Base-by-base conservation (phyloP, 2,888 invertebrate species). In the Chalcis sispes region DNA sequence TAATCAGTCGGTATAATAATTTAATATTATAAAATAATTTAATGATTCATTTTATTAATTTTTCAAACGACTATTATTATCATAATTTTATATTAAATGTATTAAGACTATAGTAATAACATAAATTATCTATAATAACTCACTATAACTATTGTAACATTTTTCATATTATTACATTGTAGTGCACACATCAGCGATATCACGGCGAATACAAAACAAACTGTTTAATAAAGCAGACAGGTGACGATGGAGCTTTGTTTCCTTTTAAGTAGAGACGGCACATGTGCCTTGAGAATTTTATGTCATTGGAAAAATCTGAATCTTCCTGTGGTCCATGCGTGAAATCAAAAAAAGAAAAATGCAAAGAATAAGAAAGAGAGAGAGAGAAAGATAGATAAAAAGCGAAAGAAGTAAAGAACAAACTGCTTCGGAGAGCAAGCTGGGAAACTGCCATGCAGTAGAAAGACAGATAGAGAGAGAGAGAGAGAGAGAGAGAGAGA, bases 231-330 rank as follows among this genome's bases (percentile, higher is more conserved):
- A 70, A 70, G 61, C 40, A 50, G 29, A n/a, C 56, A 46, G 46
- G 72, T 62, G 62, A 58, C 50, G 56, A 72, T 27, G 32, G 52
- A 40, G 13, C 58, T 64, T 65, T 65, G 50, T 72, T 65, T 46
- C 40, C 56, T 18, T 58, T 65, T 15, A 72, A 72, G 72, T 65
- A 72, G 48, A 72, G 4, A 13, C n/a, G 18, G 5, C 62, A 13
- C 69, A 62, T n/a, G 71, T 25, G 46, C 32, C 27, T 29, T 18
- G 20, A 64, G 65, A 58, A n/a, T 65, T 65, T 65, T 65, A 46
- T 27, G 46, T 62, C 69, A 58, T n/a, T 48, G 65, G 15, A 48
- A 69, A 62, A 74, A 69, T 74, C 62, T 62, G 52, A 40, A 27
- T 15, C 13, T 29, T 15, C 59, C 20, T 70, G 36, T n/a, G n/a